Conservation (phyloP, 1,140 invertebrate species). For the Pseudomyrmex cubaensis region DNA sequence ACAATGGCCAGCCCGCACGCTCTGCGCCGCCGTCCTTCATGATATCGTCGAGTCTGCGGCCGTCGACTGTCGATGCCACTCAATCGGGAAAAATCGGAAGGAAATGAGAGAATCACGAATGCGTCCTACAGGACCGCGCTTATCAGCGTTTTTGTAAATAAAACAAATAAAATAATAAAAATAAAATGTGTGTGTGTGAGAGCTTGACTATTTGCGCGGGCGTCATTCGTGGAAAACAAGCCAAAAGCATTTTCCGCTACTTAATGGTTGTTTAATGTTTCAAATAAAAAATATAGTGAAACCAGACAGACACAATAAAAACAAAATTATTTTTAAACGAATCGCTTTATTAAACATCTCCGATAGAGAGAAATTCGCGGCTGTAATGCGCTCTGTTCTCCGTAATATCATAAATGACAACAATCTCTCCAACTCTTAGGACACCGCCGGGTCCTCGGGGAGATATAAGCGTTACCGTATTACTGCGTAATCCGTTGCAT, state of each 20-base stretch:
- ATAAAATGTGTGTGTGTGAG: too few species aligned
- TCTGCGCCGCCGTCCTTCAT: background rate
- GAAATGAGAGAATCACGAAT: background rate
- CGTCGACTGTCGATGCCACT: background rate
- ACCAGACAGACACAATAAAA: too few species aligned
- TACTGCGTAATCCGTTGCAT: slow-evolving; percentile 70
- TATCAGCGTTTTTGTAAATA: background rate
- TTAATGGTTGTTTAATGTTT: too few species aligned
- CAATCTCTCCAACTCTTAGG: slow-evolving; percentile 48
- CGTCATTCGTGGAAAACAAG: too few species aligned
- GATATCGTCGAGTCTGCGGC: slow-evolving; percentile 8
- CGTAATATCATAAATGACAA: slow-evolving; percentile 28
- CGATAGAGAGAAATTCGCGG: too few species aligned
- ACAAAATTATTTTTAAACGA: too few species aligned
- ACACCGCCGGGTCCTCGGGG: slow-evolving; percentile 29
- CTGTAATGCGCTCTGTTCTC: too few species aligned
- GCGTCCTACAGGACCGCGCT: background rate
- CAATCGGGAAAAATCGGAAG: slow-evolving; percentile 23
- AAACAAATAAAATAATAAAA: slow-evolving; percentile 16
- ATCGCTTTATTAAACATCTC: too few species aligned
- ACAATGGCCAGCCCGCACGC: slow-evolving; percentile 75
- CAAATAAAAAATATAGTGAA: too few species aligned
- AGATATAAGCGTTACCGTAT: slow-evolving; percentile 57
- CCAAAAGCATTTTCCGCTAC: too few species aligned
- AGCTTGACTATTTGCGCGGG: too few species aligned